phyloP scores from a whole-genome alignment of 2,113 vertebrate species.

The Puma concolor region DNA sequence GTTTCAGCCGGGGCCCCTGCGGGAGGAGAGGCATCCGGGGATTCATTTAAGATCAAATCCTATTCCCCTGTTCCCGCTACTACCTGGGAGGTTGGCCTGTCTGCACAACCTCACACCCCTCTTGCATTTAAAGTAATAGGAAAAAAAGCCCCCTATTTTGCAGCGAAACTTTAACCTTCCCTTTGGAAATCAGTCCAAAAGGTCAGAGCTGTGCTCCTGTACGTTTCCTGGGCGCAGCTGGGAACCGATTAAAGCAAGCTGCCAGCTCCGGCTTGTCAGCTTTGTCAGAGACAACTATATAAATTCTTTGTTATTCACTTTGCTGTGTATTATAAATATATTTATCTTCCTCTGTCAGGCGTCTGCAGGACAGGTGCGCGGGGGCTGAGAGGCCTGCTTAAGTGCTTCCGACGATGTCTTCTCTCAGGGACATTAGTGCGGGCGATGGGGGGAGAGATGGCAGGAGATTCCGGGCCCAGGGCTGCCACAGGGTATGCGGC shows the following conservation, averaged over 20 bases:
- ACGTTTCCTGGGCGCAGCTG: constrained; percentile 83
- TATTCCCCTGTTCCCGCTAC: constrained; percentile 53
- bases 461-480: constrained; percentile 19
- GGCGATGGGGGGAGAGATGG: constrained; percentile 51
- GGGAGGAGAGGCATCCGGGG: neutral
- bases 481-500: neutral
- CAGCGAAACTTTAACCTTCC: constrained; percentile 82
- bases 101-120: constrained; percentile 25
- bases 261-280: constrained; percentile 77
- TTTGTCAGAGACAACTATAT: constrained; percentile 82
- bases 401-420: constrained; percentile 63
- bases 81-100: neutral
- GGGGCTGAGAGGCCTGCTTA: constrained; percentile 67
- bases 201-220: constrained; percentile 81
- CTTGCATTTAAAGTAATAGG: constrained; percentile 67
- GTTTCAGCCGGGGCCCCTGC: neutral
- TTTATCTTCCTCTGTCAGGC: constrained; percentile 87
- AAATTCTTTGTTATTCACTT: constrained; percentile 83
- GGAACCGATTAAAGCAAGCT: constrained; percentile 85
- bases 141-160: neutral
- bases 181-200: constrained; percentile 81
- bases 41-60: constrained; percentile 70
- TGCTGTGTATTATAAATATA: constrained; percentile 85
- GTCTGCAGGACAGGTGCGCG: constrained; percentile 78
- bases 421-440: constrained; percentile 51